Conservation (phyloP, 2,797 vertebrate species). For the Epinephelus awoara region DNA sequence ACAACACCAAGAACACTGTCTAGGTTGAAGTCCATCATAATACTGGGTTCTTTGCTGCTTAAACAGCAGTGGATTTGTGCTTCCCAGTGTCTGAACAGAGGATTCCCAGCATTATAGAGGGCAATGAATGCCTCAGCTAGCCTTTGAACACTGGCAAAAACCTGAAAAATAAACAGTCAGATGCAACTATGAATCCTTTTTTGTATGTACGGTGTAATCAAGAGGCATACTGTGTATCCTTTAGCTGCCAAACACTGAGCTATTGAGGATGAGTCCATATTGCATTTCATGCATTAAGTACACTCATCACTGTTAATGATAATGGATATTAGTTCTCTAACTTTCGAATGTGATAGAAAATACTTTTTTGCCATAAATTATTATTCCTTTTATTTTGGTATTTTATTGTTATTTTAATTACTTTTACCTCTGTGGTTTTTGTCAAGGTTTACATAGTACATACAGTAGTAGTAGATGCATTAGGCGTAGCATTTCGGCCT, state of each 20-base stretch:
- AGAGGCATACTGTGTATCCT: background rate
- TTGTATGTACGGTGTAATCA: background rate
- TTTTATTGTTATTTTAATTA: background rate
- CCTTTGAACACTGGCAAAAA: slow-evolving; percentile 92
- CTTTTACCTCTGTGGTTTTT: no score
- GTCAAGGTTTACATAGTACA: no score
- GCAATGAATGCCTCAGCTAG: slow-evolving; percentile 91
- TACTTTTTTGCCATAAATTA: background rate
- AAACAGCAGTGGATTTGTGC: slow-evolving; percentile 85
- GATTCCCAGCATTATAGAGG: slow-evolving; percentile 91
- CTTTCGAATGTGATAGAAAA: background rate
- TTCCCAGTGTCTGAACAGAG: slow-evolving; percentile 92
- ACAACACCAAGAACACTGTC: slow-evolving; percentile 67
- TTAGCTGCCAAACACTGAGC: background rate
- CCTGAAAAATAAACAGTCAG: slow-evolving; percentile 78
- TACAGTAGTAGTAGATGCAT: background rate
- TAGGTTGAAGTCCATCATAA: slow-evolving; percentile 89
- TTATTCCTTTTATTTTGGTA: background rate
- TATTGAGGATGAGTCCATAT: background rate
- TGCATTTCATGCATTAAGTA: background rate
- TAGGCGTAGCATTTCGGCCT: background rate
- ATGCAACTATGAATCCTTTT: background rate
- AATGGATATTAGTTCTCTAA: background rate
- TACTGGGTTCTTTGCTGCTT: slow-evolving; percentile 48
- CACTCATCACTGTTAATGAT: background rate